A percentile compares a stretch with the other conserved stretches of the same genome.
Evolutionary conservation across 2,113 vertebrate genomes (phyloP).

Genomic region (Lasiurus cinereus): DNA sequence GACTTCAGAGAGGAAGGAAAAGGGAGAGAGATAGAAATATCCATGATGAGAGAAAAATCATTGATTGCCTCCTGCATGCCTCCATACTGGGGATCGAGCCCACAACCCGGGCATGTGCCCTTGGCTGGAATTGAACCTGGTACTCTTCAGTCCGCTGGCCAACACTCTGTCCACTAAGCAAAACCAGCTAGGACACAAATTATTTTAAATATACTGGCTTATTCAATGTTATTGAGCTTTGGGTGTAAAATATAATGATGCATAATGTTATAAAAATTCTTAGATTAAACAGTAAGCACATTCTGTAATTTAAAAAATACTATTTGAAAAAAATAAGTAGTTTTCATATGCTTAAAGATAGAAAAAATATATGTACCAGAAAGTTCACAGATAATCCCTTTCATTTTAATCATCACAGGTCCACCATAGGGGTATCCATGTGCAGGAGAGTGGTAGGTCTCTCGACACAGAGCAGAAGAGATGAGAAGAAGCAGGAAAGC

Average conservation of each 20-base stretch:
- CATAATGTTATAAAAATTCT: slow-evolving; percentile 31
- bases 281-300: background rate
- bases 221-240: slow-evolving; percentile 7
- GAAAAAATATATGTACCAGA: background rate
- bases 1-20: too few species aligned
- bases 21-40: too few species aligned
- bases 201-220: background rate
- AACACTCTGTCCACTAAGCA: too few species aligned
- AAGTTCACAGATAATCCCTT: background rate
- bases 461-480: background rate
- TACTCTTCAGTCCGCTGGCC: too few species aligned
- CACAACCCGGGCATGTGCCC: too few species aligned
- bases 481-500: background rate
- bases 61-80: too few species aligned
- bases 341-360: slow-evolving; percentile 40
- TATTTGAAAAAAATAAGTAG: background rate
- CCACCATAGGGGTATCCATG: too few species aligned
- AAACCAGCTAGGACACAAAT: background rate
- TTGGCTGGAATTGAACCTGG: too few species aligned
- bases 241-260: slow-evolving; percentile 16
- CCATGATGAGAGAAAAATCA: too few species aligned
- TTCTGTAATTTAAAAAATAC: slow-evolving; percentile 4
- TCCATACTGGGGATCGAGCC: too few species aligned
- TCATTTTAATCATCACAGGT: background rate
- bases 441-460: background rate